A percentile compares a stretch with the other conserved stretches of the same genome.
Evolutionary conservation across 64 coral and sea anemone species (phyloP).

Genomic region (Montipora cactus): DNA sequence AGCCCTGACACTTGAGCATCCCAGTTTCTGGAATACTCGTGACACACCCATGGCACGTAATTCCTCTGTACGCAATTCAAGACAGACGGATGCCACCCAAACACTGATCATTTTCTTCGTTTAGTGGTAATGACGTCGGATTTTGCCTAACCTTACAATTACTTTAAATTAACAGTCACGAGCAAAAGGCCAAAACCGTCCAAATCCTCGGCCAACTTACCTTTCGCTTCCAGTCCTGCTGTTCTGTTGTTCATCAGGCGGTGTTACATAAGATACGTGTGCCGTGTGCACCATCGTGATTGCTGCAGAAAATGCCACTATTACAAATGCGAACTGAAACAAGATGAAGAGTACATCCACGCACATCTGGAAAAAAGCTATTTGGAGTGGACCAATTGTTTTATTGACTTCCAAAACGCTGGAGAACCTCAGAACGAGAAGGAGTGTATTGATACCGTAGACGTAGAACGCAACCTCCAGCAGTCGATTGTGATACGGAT

Average conservation of each 20-base stretch:
- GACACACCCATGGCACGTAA: too few relatives aligned
- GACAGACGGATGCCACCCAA: too few relatives aligned
- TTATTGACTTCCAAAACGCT: conserved; percentile 48
- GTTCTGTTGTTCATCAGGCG: not conserved
- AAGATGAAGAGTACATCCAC: conserved; percentile 37
- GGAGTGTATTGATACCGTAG: conserved; percentile 34
- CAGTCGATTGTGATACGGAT: conserved; percentile 10
- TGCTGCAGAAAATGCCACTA: conserved; percentile 62
- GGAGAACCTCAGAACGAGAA: conserved; percentile 32
- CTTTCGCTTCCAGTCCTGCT: not conserved
- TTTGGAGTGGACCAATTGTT: conserved; percentile 50
- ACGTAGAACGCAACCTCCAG: not conserved
- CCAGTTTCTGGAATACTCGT: too few relatives aligned
- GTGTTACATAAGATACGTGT: conserved; percentile 3
- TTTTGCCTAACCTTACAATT: too few relatives aligned
- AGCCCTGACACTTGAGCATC: too few relatives aligned
- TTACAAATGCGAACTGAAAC: conserved; percentile 49
- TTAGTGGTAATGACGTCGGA: too few relatives aligned
- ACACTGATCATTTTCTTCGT: too few relatives aligned
- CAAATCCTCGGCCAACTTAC: not conserved
- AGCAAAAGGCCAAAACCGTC: too few relatives aligned
- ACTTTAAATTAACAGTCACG: too few relatives aligned
- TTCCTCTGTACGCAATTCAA: too few relatives aligned
- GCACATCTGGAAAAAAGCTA: conserved; percentile 57
- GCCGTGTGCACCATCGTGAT: conserved; percentile 53